A percentile compares a stretch with the other conserved stretches of the same genome.
Evolutionary conservation across 2,888 invertebrate species (phyloP).

Genomic region (Brachynemurus nebulosus): DNA sequence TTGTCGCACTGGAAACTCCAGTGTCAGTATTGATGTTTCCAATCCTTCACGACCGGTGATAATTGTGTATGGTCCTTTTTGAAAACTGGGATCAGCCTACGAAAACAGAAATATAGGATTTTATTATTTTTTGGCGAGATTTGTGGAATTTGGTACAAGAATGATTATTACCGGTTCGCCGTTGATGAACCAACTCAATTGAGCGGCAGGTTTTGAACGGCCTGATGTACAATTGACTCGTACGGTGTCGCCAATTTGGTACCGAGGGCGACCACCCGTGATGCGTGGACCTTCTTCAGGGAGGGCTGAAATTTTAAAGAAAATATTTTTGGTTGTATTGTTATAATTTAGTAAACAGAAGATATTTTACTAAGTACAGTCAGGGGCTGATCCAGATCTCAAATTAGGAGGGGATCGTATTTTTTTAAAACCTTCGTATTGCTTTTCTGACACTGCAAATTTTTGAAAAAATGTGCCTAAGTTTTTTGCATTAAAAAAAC

Average conservation of each 20-base stretch:
- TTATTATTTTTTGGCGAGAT: not conserved
- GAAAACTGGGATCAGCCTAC: conserved; percentile 37
- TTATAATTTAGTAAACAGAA: too few species aligned
- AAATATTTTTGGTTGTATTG: conserved; percentile 6
- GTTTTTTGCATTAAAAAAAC: too few species aligned
- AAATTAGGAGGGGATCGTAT: too few species aligned
- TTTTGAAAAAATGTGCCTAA: too few species aligned
- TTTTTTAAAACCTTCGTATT: too few species aligned
- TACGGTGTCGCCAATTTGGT: conserved; percentile 69
- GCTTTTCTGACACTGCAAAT: too few species aligned
- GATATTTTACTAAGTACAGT: too few species aligned
- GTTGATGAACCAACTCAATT: conserved; percentile 77
- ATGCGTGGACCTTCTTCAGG: conserved; percentile 74
- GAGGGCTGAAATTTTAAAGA: conserved; percentile 43
- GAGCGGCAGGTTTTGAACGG: conserved; percentile 70
- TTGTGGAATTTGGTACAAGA: too few species aligned
- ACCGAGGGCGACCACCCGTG: conserved; percentile 63
- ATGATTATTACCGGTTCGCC: conserved; percentile 46
- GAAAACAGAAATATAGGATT: not conserved
- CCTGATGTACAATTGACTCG: conserved; percentile 76
- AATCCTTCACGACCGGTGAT: conserved; percentile 49
- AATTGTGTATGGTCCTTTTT: conserved; percentile 38
- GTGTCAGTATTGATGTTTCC: conserved; percentile 60
- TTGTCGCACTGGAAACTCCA: conserved; percentile 66
- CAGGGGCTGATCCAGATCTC: too few species aligned